Evolutionary conservation across 2,113 vertebrate genomes (phyloP).

Genomic region (Lagenorhynchus albirostris): DNA sequence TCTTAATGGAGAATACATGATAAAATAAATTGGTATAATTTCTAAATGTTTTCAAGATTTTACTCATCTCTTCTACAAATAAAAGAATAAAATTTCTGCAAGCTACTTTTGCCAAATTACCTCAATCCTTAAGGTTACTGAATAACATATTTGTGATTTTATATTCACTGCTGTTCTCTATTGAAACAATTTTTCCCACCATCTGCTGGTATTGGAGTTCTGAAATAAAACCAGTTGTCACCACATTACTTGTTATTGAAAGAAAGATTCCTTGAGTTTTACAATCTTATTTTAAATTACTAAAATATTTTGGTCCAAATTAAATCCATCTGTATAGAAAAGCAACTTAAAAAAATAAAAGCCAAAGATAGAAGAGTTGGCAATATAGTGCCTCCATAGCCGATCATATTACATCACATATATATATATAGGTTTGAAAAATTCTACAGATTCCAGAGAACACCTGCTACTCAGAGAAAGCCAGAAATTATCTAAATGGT

Average conservation of each 20-base stretch:
- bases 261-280: slow-evolving; percentile 22
- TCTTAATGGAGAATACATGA: not conserved
- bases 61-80: not conserved
- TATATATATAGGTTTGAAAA: not conserved
- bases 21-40: not conserved
- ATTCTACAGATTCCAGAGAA: not conserved
- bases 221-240: slow-evolving; percentile 43
- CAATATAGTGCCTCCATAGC: not conserved
- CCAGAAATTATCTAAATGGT: slow-evolving; percentile 17
- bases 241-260: not conserved
- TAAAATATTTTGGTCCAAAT: slow-evolving; percentile 29
- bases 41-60: slow-evolving; percentile 6
- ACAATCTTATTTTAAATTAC: slow-evolving; percentile 19
- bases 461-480: not conserved
- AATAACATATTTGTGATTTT: not conserved
- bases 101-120: not conserved
- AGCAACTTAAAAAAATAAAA: slow-evolving; percentile 24
- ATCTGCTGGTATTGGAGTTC: not conserved
- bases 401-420: not conserved
- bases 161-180: not conserved
- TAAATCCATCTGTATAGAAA: slow-evolving; percentile 13
- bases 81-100: not conserved
- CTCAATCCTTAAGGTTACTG: not conserved
- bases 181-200: slow-evolving; percentile 4
- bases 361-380: not conserved